Evolutionary conservation across 2,113 vertebrate genomes (phyloP).

Genomic region (Lophochroa leadbeateri): DNA sequence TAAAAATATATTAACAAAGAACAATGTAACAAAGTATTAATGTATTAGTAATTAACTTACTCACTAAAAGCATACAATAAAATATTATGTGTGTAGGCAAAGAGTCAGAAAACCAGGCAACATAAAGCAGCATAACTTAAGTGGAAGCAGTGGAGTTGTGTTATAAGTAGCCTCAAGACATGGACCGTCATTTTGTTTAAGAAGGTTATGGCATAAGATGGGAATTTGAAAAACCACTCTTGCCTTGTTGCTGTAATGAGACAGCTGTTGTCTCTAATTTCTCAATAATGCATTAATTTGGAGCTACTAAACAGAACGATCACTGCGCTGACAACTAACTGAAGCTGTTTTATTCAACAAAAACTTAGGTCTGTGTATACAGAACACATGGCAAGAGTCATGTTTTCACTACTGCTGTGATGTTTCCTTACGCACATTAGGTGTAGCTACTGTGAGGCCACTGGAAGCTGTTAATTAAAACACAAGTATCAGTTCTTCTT

Average conservation of each 20-base stretch:
- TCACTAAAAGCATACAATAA: not conserved
- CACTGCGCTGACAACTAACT: not conserved
- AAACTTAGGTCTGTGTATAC: not conserved
- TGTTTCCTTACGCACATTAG: not conserved
- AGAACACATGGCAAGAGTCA: not conserved
- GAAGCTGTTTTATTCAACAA: not conserved
- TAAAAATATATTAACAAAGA: not conserved
- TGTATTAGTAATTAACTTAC: not conserved
- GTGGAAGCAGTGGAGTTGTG: not conserved
- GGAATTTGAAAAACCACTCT: not conserved
- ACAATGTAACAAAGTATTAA: not conserved
- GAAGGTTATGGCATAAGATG: rapidly evolving
- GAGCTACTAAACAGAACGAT: not conserved
- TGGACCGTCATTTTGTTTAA: not conserved
- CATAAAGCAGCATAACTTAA: not conserved
- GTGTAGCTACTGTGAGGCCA: not conserved
- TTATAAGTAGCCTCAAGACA: not conserved
- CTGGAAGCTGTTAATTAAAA: not conserved
- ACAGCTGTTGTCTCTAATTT: not conserved
- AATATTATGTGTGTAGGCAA: not conserved
- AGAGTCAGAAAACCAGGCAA: not conserved
- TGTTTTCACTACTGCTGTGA: not conserved
- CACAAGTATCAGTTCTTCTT: not conserved
- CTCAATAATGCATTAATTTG: not conserved
- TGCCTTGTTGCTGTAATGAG: not conserved